Evolutionary conservation across 2,888 invertebrate genomes (phyloP).

Genomic region (Apoda limacodes): DNA sequence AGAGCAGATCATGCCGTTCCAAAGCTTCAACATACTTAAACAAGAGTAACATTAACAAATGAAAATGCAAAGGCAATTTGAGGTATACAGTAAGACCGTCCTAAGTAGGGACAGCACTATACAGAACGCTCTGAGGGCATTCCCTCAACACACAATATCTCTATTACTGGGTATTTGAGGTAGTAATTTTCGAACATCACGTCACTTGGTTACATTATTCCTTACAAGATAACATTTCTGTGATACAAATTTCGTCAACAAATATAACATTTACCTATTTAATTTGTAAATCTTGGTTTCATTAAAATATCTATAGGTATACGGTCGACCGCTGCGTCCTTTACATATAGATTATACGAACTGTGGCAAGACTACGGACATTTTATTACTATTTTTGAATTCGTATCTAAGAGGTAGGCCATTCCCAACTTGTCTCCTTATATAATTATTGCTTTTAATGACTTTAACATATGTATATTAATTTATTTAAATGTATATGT

Average conservation of each 20-base stretch:
- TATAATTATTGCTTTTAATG: too few species aligned
- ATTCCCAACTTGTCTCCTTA: too few species aligned
- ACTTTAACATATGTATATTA: too few species aligned
- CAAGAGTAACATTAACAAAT: too few species aligned
- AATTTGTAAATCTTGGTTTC: too few species aligned
- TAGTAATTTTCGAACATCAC: conserved; percentile 58
- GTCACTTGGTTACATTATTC: conserved; percentile 46
- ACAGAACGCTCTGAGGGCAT: conserved; percentile 21
- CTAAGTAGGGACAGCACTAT: background rate
- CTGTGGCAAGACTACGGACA: too few species aligned
- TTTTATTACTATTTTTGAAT: too few species aligned
- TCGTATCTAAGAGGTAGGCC: too few species aligned
- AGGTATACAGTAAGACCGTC: conserved; percentile 28
- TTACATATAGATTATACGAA: too few species aligned
- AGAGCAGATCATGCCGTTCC: background rate
- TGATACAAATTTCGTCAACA: conserved; percentile 50
- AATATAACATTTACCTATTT: conserved; percentile 33
- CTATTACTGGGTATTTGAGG: conserved; percentile 61
- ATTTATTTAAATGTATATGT: conserved; percentile 16
- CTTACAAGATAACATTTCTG: conserved; percentile 51
- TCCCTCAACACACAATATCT: conserved; percentile 35
- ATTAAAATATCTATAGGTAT: too few species aligned
- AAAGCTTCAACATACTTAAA: too few species aligned
- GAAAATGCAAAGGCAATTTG: conserved; percentile 45
- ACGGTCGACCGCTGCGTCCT: too few species aligned